These are phyloP conservation scores for Caenorhabditis imperialis DNA, from an alignment of 2,888 invertebrate genomes.

Conservation along the genomic window DNA sequence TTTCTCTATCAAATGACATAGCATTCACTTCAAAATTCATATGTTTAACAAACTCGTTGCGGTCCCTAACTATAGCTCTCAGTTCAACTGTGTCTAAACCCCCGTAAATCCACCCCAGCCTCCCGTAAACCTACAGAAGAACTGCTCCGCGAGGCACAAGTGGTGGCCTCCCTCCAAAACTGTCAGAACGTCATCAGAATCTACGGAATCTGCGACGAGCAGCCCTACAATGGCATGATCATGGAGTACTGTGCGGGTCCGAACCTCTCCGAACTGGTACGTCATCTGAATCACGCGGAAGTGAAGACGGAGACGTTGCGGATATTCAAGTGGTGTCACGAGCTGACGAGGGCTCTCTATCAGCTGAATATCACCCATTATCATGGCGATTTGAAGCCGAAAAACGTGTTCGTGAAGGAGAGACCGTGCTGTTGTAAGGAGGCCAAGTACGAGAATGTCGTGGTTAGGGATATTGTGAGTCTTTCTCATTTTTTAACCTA, in stretches of 20 bases:
- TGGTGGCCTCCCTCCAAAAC: slow-evolving; percentile 19
- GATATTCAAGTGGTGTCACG: slow-evolving; percentile 39
- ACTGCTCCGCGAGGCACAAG: slow-evolving; percentile 19
- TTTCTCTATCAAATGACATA: no score
- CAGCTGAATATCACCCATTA: slow-evolving; percentile 19
- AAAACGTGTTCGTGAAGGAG: slow-evolving; percentile 43
- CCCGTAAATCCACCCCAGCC: no score
- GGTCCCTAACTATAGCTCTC: no score
- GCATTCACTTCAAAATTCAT: no score
- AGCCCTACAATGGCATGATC: slow-evolving; percentile 26
- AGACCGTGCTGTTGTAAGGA: slow-evolving; percentile 34
- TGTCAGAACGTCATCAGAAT: slow-evolving; percentile 27
- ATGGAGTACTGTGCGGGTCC: slow-evolving; percentile 48
- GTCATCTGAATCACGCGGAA: neutral
- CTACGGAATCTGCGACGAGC: slow-evolving; percentile 30
- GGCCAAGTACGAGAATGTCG: slow-evolving; percentile 6
- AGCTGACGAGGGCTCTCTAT: slow-evolving; percentile 19
- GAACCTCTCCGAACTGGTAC: slow-evolving; percentile 29
- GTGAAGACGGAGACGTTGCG: slow-evolving; percentile 28
- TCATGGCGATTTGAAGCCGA: slow-evolving; percentile 46
- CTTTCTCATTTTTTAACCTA: no score
- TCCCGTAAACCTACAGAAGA: slow-evolving; percentile 18
- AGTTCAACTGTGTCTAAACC: no score
- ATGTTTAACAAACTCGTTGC: no score
- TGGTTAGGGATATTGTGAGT: slow-evolving; percentile 13